Percentiles rank a stretch among this genome's conserved stretches.
Conservation (phyloP, 2,888 invertebrate genomes). For the Drosophila phalerata region DNA sequence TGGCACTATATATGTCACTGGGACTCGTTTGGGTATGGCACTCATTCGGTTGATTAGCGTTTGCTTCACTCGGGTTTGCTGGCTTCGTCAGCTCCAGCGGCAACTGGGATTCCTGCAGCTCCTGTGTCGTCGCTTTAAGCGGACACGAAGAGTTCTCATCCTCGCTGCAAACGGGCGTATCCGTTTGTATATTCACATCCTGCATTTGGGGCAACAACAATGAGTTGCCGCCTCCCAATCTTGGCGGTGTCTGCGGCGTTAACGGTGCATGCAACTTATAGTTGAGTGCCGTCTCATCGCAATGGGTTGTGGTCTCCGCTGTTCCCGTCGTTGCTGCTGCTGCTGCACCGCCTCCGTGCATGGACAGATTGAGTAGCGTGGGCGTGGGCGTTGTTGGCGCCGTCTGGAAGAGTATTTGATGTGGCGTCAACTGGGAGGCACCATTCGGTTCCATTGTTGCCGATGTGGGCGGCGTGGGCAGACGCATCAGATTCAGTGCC, state of each 20-base stretch:
- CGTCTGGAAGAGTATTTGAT: conserved; percentile 75
- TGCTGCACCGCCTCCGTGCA: conserved; percentile 54
- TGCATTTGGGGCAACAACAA: conserved; percentile 87
- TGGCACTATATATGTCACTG: conserved; percentile 60
- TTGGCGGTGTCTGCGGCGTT: conserved; percentile 78
- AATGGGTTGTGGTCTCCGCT: conserved; percentile 36
- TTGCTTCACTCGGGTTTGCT: conserved; percentile 55
- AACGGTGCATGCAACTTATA: conserved; percentile 68
- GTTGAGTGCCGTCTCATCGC: conserved; percentile 66
- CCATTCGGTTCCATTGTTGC: conserved; percentile 79
- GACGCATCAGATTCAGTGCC: conserved; percentile 81
- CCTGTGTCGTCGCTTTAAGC: conserved; percentile 48
- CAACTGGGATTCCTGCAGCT: conserved; percentile 42
- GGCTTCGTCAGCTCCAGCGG: conserved; percentile 79
- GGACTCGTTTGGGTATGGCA: conserved; percentile 73
- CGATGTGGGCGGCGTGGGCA: conserved; percentile 82
- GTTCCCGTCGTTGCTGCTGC: conserved; percentile 24
- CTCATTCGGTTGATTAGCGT: conserved; percentile 60
- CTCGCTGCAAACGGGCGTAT: conserved; percentile 89
- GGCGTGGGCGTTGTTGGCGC: conserved; percentile 53
- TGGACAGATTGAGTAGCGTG: conserved; percentile 62
- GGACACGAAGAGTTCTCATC: conserved; percentile 86
- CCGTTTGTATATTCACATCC: conserved; percentile 94
- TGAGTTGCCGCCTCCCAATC: conserved; percentile 47
- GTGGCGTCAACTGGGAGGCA: conserved; percentile 48